Percentiles rank a stretch among this genome's conserved stretches.
phyloP scores from a whole-genome alignment of 2,113 vertebrate species.

The Odontesthes bonariensis region DNA sequence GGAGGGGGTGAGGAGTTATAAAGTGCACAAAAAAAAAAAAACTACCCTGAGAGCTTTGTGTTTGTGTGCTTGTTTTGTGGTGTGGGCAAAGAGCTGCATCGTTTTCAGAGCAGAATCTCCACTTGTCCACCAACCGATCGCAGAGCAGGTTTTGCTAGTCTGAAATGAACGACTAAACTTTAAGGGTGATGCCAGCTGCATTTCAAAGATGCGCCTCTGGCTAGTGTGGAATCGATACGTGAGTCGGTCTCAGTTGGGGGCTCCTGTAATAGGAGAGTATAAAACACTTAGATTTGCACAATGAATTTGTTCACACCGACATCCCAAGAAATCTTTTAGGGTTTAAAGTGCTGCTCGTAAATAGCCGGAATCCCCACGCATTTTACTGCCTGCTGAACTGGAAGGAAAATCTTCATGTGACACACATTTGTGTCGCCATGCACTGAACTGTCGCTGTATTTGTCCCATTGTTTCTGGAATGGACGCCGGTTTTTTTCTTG shows the following conservation, averaged over 20 bases:
- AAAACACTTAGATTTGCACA: conserved; percentile 2
- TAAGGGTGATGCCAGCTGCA: conserved; percentile 4
- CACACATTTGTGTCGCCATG: too few relatives aligned
- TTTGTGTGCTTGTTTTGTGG: not conserved
- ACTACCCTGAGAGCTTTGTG: conserved; percentile 10
- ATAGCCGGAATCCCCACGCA: not conserved
- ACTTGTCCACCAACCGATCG: too few relatives aligned
- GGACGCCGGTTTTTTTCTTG: too few relatives aligned
- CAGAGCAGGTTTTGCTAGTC: not conserved
- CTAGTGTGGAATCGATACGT: conserved; percentile 28
- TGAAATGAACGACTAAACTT: conserved; percentile 3
- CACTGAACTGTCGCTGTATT: too few relatives aligned
- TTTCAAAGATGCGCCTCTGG: conserved; percentile 27
- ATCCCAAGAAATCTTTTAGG: not conserved
- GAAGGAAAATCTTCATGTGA: too few relatives aligned
- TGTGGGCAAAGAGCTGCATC: conserved; percentile 1
- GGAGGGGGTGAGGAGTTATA: conserved; percentile 1
- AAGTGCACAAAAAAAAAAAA: not conserved
- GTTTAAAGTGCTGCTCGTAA: not conserved
- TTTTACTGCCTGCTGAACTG: not conserved
- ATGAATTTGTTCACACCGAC: conserved; percentile 8
- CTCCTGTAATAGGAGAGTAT: conserved; percentile 12
- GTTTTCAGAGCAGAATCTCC: too few relatives aligned
- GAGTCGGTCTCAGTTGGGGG: conserved; percentile 12
- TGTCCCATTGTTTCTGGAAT: too few relatives aligned